phyloP scores from a whole-genome alignment of 2,797 vertebrate species.

The Takifugu ocellatus region DNA sequence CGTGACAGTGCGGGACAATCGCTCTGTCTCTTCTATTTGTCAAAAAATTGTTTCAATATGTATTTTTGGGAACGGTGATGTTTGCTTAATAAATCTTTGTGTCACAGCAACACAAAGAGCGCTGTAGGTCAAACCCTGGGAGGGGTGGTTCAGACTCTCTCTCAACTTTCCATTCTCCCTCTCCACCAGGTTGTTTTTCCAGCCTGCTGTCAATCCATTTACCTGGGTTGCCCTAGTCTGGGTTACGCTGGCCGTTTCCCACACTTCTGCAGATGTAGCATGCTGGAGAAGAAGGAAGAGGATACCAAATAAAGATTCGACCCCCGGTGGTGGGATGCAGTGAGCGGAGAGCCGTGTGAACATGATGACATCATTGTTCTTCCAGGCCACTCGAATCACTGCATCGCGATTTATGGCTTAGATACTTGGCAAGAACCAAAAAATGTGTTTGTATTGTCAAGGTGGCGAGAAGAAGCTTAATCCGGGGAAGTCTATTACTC shows the following conservation, averaged over 20 bases:
- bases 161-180: constrained; percentile 56
- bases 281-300: too few relatives aligned
- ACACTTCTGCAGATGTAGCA: background rate
- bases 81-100: constrained; percentile 79
- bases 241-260: constrained; percentile 31
- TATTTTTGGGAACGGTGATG: constrained; percentile 77
- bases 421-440: too few relatives aligned
- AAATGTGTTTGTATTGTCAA: too few relatives aligned
- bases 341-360: too few relatives aligned
- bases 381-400: too few relatives aligned
- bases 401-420: too few relatives aligned
- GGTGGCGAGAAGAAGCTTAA: too few relatives aligned
- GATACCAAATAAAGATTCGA: too few relatives aligned
- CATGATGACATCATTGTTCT: too few relatives aligned
- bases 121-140: constrained; percentile 67
- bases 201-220: constrained; percentile 57
- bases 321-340: too few relatives aligned
- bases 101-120: constrained; percentile 71
- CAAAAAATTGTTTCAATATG: constrained; percentile 78
- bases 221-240: constrained; percentile 26
- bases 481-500: too few relatives aligned
- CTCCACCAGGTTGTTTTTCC: constrained; percentile 63
- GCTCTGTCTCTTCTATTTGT: constrained; percentile 75
- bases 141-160: constrained; percentile 44
- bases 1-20: constrained; percentile 63